Conservation (phyloP, 2,888 invertebrate species). For the Tridacna gigas region DNA sequence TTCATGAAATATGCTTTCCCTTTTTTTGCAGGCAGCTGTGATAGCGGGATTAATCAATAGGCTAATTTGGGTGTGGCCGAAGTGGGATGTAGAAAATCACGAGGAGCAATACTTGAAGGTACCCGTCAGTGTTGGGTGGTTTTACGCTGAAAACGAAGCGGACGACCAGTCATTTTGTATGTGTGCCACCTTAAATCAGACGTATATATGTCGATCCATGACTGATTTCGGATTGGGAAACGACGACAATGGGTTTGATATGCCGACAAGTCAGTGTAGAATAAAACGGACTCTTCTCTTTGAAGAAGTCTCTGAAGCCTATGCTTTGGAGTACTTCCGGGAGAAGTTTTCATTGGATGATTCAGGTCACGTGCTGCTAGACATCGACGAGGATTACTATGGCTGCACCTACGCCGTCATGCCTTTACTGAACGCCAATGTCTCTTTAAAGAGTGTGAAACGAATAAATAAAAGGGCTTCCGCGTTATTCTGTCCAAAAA, state of each 20-base stretch:
- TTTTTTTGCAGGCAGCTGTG: slow-evolving; percentile 70
- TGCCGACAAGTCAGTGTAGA: slow-evolving; percentile 59
- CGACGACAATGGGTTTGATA: slow-evolving; percentile 44
- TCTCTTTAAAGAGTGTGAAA: slow-evolving; percentile 53
- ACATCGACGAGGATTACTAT: slow-evolving; percentile 79
- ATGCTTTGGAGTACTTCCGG: slow-evolving; percentile 60
- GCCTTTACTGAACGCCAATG: slow-evolving; percentile 64
- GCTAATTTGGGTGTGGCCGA: slow-evolving; percentile 80
- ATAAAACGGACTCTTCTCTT: slow-evolving; percentile 59
- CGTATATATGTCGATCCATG: slow-evolving; percentile 13
- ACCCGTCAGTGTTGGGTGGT: slow-evolving; percentile 64
- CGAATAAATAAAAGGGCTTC: slow-evolving; percentile 63
- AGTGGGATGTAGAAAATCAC: slow-evolving; percentile 73
- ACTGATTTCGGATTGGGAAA: slow-evolving; percentile 2
- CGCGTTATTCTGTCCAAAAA: slow-evolving; percentile 71
- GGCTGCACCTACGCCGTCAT: slow-evolving; percentile 75
- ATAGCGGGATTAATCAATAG: slow-evolving; percentile 73
- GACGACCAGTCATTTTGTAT: slow-evolving; percentile 62
- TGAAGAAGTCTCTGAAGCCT: slow-evolving; percentile 68
- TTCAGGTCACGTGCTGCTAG: slow-evolving; percentile 69
- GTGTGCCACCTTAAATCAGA: slow-evolving; percentile 46
- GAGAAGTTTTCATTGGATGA: slow-evolving; percentile 47
- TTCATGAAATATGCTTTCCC: not conserved
- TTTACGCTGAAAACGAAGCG: slow-evolving; percentile 8
- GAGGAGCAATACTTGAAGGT: slow-evolving; percentile 43